Evolutionary conservation across 2,888 invertebrate species (phyloP).

Genomic region (Hydraecia micacea): DNA sequence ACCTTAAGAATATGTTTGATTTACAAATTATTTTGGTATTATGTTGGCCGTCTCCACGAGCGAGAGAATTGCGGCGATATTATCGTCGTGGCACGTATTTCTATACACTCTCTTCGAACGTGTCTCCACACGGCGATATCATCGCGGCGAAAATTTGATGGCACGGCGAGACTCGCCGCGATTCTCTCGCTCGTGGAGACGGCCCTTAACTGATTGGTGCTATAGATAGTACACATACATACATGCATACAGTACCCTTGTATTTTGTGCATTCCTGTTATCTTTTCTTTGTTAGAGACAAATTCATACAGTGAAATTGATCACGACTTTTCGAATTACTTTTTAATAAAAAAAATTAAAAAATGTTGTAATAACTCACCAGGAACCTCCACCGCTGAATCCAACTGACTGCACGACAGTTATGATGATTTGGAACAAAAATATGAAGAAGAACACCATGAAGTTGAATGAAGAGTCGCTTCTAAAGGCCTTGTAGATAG

Average conservation of each 20-base stretch:
- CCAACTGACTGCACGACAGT: slow-evolving; percentile 97
- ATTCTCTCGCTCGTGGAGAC: no score
- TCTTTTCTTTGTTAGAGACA: slow-evolving; percentile 11
- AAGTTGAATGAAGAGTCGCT: slow-evolving; percentile 99
- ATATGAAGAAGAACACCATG: slow-evolving; percentile 99
- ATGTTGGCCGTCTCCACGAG: no score
- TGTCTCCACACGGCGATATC: no score
- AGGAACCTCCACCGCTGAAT: slow-evolving; percentile 95
- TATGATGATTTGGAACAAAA: slow-evolving; percentile 98
- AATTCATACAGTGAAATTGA: neutral
- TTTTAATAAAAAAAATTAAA: no score
- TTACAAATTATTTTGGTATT: no score
- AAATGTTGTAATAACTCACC: slow-evolving; percentile 90
- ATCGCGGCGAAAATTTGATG: no score
- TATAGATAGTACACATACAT: neutral
- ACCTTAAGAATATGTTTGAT: no score
- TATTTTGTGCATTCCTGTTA: neutral
- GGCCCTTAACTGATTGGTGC: neutral
- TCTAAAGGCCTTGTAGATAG: slow-evolving; percentile 99
- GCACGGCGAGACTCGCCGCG: no score
- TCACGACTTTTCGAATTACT: neutral
- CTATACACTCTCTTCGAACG: no score
- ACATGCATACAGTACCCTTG: neutral
- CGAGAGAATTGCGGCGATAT: no score
- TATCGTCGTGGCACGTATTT: no score